Conservation (phyloP, 2,797 vertebrate genomes). For the Galago senegalensis region DNA sequence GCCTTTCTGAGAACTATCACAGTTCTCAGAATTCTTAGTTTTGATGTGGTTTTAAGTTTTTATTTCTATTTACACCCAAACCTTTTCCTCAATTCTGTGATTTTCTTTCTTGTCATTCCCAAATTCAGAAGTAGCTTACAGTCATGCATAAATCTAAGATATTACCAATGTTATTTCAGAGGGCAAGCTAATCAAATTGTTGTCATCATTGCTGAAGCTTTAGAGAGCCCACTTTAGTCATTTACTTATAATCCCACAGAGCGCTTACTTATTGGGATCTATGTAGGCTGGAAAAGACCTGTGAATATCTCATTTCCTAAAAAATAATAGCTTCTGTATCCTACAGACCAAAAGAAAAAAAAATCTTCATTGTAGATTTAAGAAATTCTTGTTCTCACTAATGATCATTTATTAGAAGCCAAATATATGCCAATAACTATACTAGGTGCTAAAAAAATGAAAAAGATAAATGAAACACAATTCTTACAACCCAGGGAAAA, state of each 20-base stretch:
- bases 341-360: too few species aligned
- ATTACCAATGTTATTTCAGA: background rate
- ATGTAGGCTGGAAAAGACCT: background rate
- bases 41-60: background rate
- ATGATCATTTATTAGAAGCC: background rate
- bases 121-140: slow-evolving; percentile 33
- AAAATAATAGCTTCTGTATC: too few species aligned
- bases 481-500: background rate
- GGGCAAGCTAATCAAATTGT: background rate
- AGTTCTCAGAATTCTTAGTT: background rate
- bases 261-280: background rate
- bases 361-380: background rate
- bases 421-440: background rate
- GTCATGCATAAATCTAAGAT: background rate
- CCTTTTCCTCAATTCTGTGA: background rate
- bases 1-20: background rate
- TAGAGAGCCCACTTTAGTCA: background rate
- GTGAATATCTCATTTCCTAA: too few species aligned
- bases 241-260: background rate
- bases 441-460: background rate
- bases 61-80: background rate
- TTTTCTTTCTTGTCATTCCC: background rate
- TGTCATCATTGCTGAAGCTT: background rate
- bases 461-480: background rate
- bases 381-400: background rate